A percentile compares a stretch with the other conserved stretches of the same genome.
Conservation (phyloP, 2,113 vertebrate species). For the Oplegnathus fasciatus region DNA sequence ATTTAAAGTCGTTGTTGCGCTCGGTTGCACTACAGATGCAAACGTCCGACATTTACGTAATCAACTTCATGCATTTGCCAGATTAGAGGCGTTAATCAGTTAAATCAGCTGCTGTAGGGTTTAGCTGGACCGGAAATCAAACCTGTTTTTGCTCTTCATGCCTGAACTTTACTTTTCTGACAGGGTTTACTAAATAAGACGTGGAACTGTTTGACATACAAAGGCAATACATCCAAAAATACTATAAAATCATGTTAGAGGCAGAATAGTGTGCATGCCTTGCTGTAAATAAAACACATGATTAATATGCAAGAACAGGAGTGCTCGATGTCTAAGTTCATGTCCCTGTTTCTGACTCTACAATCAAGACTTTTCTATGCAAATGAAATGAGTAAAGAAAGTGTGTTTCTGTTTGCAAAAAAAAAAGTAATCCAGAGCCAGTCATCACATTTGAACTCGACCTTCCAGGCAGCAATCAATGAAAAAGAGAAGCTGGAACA, state of each 20-base stretch:
- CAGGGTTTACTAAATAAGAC: background rate
- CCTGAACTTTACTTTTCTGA: background rate
- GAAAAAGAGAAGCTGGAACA: background rate
- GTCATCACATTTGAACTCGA: slow-evolving; percentile 18
- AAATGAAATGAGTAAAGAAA: background rate
- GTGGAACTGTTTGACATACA: background rate
- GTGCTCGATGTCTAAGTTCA: background rate
- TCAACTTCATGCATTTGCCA: no score
- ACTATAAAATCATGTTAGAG: no score
- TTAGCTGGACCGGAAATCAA: background rate
- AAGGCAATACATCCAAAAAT: background rate
- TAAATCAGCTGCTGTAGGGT: no score
- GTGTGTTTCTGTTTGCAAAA: background rate
- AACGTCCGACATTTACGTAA: no score
- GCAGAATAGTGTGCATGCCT: no score
- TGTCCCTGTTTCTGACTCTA: background rate
- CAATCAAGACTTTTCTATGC: background rate
- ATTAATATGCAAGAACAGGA: no score
- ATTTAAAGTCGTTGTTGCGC: no score
- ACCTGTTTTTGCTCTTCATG: background rate
- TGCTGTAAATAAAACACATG: background rate
- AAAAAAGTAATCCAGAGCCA: background rate
- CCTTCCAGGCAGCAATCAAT: slow-evolving; percentile 21
- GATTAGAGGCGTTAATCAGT: no score
- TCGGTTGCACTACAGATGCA: no score